Conservation (phyloP, 2,888 invertebrate genomes). For the Priocnemis perturbator region DNA sequence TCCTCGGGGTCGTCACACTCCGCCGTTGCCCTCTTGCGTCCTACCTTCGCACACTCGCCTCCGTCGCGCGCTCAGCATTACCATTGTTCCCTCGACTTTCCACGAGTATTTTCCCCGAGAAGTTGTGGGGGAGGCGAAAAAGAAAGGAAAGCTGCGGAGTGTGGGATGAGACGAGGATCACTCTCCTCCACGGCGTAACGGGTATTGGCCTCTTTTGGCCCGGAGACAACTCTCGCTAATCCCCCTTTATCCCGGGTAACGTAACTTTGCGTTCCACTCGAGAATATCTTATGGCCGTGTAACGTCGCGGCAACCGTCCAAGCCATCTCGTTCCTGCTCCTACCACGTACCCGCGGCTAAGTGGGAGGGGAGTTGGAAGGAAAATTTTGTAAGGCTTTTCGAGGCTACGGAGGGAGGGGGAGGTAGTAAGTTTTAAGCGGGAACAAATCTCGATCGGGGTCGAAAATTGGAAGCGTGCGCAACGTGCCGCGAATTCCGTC, state of each 20-base stretch:
- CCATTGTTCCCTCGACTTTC: neutral
- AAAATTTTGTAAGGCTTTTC: slow-evolving; percentile 10
- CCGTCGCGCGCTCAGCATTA: neutral
- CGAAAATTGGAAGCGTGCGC: slow-evolving; percentile 28
- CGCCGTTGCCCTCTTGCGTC: neutral
- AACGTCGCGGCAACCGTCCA: slow-evolving; percentile 60
- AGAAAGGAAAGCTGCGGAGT: slow-evolving; percentile 14
- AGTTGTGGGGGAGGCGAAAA: slow-evolving; percentile 8
- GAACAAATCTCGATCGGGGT: slow-evolving; percentile 36
- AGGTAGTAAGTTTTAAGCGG: slow-evolving; percentile 30
- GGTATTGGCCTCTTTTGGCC: slow-evolving; percentile 65
- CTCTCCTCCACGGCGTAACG: slow-evolving; percentile 41
- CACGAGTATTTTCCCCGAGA: slow-evolving; percentile 4
- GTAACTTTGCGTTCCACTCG: slow-evolving; percentile 58
- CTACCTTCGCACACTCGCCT: neutral
- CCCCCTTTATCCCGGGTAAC: slow-evolving; percentile 59
- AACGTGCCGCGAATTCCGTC: slow-evolving; percentile 8
- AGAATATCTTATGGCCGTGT: slow-evolving; percentile 61
- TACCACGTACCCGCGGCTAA: slow-evolving; percentile 15
- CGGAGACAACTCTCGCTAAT: slow-evolving; percentile 66
- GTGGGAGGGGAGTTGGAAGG: neutral
- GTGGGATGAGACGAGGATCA: slow-evolving; percentile 41
- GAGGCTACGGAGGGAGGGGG: too few relatives aligned
- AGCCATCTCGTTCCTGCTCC: slow-evolving; percentile 35
- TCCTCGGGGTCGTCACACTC: neutral